Percentiles rank a stretch among this genome's conserved stretches.
These are phyloP conservation scores for Meteorus sp. DNA, from an alignment of 1,140 invertebrate genomes.

Conservation along the genomic window DNA sequence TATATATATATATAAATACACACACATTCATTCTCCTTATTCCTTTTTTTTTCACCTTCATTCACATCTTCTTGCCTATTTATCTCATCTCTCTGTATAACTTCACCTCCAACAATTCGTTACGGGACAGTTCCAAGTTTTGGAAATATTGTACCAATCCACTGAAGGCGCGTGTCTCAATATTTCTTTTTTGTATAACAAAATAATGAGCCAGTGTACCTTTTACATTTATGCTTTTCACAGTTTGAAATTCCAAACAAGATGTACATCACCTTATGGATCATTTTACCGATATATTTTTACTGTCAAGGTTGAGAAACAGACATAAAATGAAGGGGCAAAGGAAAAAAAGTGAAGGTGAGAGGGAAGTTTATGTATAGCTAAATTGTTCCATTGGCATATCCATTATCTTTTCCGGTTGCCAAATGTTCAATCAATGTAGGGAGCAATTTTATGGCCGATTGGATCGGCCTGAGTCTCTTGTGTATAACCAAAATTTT, in stretches of 20 bases:
- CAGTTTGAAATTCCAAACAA: too few species aligned
- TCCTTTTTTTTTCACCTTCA: background rate
- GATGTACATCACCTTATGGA: too few species aligned
- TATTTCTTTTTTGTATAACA: conserved; percentile 39
- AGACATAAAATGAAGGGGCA: background rate
- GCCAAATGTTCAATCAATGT: background rate
- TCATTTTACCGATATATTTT: conserved; percentile 11
- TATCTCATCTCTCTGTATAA: background rate
- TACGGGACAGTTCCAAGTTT: conserved; percentile 43
- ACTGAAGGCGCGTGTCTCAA: conserved; percentile 42
- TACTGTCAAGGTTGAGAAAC: conserved; percentile 18
- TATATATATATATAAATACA: conserved; percentile 2
- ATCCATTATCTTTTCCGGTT: background rate
- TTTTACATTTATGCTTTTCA: conserved; percentile 28
- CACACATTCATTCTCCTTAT: background rate
- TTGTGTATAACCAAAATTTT: too few species aligned
- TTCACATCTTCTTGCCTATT: background rate
- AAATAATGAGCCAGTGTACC: too few species aligned
- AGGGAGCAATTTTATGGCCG: conserved; percentile 15
- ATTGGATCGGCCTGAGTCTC: background rate
- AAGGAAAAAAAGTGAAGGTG: background rate
- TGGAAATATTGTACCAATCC: conserved; percentile 48
- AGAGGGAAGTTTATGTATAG: too few species aligned
- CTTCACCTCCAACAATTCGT: conserved; percentile 38
- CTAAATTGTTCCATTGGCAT: too few species aligned